Conservation (phyloP, 2,888 invertebrate genomes). For the Antheraea assamensis region DNA sequence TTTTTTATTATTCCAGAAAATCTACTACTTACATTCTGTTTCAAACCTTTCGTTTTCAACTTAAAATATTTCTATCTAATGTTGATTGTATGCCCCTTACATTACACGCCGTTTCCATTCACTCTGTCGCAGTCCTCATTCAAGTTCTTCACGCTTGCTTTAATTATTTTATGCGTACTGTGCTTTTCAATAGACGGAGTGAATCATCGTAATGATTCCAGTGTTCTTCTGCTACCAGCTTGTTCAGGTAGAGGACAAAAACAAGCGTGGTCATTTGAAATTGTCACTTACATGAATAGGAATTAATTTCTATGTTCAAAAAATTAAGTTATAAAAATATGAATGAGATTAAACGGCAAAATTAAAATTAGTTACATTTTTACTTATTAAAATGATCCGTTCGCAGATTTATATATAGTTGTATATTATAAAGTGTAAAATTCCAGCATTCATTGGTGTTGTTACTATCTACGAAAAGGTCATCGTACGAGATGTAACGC, state of each 20-base stretch:
- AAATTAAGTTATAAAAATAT: neutral
- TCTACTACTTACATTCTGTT: neutral
- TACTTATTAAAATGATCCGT: neutral
- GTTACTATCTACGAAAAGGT: neutral
- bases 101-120: no score
- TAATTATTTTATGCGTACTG: no score
- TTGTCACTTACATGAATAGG: neutral
- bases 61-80: neutral
- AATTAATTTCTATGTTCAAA: neutral
- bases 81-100: no score
- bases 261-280: no score
- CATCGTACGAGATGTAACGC: neutral
- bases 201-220: no score
- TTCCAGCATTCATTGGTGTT: neutral
- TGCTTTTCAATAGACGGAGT: no score
- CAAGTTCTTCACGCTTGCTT: no score
- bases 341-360: no score
- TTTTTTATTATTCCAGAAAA: neutral
- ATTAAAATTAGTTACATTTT: neutral
- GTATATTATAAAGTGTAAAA: neutral
- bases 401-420: neutral
- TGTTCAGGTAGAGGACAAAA: no score
- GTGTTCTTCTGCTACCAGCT: no score
- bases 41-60: neutral
- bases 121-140: no score